Evolutionary conservation across 2,797 vertebrate genomes (phyloP).

Genomic region (Masticophis lateralis): DNA sequence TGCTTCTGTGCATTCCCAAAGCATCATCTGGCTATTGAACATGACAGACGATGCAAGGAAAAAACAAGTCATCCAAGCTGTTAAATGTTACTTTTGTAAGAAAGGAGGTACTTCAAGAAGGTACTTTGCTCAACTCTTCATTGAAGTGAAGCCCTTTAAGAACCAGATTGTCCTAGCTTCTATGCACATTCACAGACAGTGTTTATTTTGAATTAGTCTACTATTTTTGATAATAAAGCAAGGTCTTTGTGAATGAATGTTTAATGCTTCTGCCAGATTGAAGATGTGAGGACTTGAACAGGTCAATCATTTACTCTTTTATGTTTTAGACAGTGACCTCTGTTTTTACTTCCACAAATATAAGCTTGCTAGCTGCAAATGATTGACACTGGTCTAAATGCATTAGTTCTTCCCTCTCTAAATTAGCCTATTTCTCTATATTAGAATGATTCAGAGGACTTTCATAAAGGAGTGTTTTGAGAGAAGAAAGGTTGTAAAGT

Average conservation of each 20-base stretch:
- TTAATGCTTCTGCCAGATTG: not conserved
- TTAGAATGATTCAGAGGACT: not conserved
- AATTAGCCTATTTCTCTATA: not conserved
- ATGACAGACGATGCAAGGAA: not conserved
- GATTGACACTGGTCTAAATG: too few relatives aligned
- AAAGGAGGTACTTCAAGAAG: not conserved
- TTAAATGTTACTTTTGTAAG: not conserved
- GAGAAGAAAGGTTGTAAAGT: not conserved
- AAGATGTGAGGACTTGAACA: not conserved
- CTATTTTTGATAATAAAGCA: not conserved
- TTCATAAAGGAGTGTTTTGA: not conserved
- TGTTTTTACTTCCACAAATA: not conserved
- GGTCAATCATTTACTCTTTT: not conserved
- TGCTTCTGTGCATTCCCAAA: not conserved
- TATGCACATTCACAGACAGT: not conserved
- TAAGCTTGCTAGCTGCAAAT: too few relatives aligned
- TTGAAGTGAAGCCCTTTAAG: not conserved
- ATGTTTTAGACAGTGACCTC: not conserved
- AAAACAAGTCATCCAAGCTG: not conserved
- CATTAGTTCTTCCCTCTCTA: not conserved
- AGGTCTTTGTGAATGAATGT: not conserved
- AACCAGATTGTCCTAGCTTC: not conserved
- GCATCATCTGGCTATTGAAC: not conserved
- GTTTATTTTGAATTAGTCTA: not conserved
- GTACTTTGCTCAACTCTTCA: not conserved